These are phyloP conservation scores for Meleagris gallopavo DNA, from an alignment of 2,113 vertebrate species.

Conservation along the genomic window DNA sequence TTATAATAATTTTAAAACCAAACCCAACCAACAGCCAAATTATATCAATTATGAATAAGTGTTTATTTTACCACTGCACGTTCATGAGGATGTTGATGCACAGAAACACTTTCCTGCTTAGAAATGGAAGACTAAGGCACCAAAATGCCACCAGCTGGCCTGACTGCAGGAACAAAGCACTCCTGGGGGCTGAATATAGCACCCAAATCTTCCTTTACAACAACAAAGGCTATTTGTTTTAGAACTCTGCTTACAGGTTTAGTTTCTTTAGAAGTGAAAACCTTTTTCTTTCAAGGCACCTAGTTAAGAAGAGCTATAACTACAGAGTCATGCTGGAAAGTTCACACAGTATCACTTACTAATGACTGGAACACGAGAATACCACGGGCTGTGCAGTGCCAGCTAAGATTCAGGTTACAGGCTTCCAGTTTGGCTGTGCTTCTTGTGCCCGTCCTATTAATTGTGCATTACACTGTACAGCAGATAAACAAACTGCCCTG, in stretches of 20 bases:
- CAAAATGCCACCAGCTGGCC: not conserved
- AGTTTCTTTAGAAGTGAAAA: not conserved
- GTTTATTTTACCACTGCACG: not conserved
- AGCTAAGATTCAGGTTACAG: constrained; percentile 25
- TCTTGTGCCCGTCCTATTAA: not conserved
- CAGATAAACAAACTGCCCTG: not conserved
- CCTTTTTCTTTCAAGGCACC: not conserved
- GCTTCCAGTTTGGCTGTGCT: not conserved
- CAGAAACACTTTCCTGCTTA: not conserved
- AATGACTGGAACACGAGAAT: constrained; percentile 13
- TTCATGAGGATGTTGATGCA: not conserved
- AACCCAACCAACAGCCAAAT: not conserved
- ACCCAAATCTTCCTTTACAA: not conserved
- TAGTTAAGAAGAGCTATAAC: not conserved
- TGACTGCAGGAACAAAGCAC: not conserved
- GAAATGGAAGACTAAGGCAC: not conserved
- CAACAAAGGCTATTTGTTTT: not conserved
- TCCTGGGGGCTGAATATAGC: not conserved
- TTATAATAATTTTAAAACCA: not conserved
- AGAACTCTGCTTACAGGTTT: not conserved
- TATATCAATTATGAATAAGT: not conserved
- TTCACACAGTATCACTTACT: constrained; percentile 36
- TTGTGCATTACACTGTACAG: not conserved
- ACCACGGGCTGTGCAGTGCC: not conserved
- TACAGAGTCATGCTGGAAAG: not conserved